These are phyloP conservation scores for Phrixothrix hirtus DNA, from an alignment of 2,888 invertebrate species.

Conservation along the genomic window DNA sequence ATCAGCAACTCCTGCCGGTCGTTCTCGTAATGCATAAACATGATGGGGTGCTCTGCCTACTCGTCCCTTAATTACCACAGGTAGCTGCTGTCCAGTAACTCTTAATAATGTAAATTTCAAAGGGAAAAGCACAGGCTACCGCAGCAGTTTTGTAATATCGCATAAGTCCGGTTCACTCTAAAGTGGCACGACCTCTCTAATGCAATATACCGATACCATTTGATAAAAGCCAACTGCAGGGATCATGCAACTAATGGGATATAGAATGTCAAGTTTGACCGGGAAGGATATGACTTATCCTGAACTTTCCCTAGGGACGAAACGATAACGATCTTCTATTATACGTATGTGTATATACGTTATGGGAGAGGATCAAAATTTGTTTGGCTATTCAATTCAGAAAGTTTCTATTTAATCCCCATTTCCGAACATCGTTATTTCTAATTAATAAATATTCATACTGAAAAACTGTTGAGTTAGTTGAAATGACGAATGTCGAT, in stretches of 20 bases:
- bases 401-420: no score
- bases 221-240: slow-evolving; percentile 36
- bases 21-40: slow-evolving; percentile 23
- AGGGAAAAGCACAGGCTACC: no score
- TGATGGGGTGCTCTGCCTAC: slow-evolving; percentile 8
- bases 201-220: slow-evolving; percentile 18
- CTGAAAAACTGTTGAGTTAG: no score
- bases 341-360: slow-evolving; percentile 29
- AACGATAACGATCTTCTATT: slow-evolving; percentile 46
- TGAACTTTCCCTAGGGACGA: slow-evolving; percentile 41
- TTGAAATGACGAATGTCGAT: no score
- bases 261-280: slow-evolving; percentile 41
- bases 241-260: slow-evolving; percentile 46
- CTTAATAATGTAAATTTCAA: slow-evolving; percentile 23
- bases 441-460: no score
- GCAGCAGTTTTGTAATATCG: no score
- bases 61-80: slow-evolving; percentile 16
- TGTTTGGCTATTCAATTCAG: slow-evolving; percentile 32
- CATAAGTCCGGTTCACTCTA: slow-evolving; percentile 30
- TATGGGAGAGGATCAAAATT: slow-evolving; percentile 36
- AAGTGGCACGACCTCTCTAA: slow-evolving; percentile 24
- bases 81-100: slow-evolving; percentile 21
- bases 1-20: slow-evolving; percentile 19
- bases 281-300: slow-evolving; percentile 44
- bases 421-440: no score